Evolutionary conservation across 2,113 vertebrate genomes (phyloP).

Genomic region (Sylvietta virens): DNA sequence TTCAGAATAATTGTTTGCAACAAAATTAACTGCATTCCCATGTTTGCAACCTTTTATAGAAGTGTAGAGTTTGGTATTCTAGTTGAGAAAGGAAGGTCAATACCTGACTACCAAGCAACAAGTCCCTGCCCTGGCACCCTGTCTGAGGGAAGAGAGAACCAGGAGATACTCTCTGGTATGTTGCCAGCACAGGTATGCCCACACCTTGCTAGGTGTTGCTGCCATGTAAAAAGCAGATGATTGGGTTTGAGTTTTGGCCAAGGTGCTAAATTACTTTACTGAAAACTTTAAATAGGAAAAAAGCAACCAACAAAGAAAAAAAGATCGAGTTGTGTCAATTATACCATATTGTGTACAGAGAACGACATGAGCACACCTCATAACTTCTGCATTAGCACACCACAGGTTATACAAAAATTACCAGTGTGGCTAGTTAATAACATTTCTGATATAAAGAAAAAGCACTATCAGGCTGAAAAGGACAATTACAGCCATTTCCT

Average conservation of each 20-base stretch:
- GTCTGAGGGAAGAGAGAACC: not conserved
- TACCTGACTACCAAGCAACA: not conserved
- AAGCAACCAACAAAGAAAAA: accelerated
- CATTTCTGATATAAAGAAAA: not conserved
- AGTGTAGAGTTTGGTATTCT: not conserved
- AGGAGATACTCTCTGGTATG: not conserved
- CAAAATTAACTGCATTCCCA: not conserved
- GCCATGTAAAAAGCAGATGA: not conserved
- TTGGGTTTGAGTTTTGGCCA: not conserved
- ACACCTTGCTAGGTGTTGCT: not conserved
- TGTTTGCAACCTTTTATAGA: not conserved
- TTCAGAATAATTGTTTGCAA: not conserved
- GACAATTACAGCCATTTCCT: not conserved
- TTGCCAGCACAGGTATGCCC: not conserved
- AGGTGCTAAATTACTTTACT: not conserved
- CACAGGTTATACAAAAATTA: not conserved
- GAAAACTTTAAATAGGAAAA: not conserved
- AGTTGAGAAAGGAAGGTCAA: not conserved
- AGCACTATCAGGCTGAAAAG: not conserved
- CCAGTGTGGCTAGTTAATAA: not conserved
- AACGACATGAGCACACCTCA: not conserved
- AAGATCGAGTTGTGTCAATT: not conserved
- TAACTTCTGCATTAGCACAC: not conserved
- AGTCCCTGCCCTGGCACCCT: not conserved
- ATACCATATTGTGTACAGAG: not conserved